These are phyloP conservation scores for Xanthia icteritia DNA, from an alignment of 2,888 invertebrate genomes.

Conservation along the genomic window DNA sequence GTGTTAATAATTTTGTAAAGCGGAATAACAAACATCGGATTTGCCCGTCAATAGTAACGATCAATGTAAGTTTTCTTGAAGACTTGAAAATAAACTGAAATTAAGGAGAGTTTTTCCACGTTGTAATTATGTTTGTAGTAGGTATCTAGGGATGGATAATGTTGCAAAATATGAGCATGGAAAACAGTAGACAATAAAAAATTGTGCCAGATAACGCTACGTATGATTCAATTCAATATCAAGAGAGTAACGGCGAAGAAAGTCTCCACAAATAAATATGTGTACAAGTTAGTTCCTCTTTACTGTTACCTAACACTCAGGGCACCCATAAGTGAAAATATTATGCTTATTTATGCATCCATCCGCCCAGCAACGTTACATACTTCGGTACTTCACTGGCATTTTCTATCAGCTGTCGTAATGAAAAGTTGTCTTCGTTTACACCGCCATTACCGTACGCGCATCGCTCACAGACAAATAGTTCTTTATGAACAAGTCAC, in stretches of 20 bases:
- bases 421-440: conserved; percentile 53
- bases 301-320: conserved; percentile 32
- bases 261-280: background rate
- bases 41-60: background rate
- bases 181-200: background rate
- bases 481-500: conserved; percentile 78
- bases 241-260: background rate
- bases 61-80: no score
- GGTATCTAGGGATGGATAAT: background rate
- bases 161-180: background rate
- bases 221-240: background rate
- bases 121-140: background rate
- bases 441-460: conserved; percentile 64
- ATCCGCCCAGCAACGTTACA: conserved; percentile 28
- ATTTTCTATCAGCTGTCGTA: conserved; percentile 56
- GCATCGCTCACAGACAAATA: conserved; percentile 62
- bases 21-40: conserved; percentile 10
- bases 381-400: conserved; percentile 19
- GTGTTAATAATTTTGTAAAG: conserved; percentile 15
- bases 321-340: conserved; percentile 32
- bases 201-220: no score
- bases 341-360: conserved; percentile 41
- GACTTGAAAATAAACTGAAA: background rate
- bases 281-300: background rate
- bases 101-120: no score